These are phyloP conservation scores for Akabosia matsudoensis DNA, from an alignment of 1,140 invertebrate species.

Conservation along the genomic window DNA sequence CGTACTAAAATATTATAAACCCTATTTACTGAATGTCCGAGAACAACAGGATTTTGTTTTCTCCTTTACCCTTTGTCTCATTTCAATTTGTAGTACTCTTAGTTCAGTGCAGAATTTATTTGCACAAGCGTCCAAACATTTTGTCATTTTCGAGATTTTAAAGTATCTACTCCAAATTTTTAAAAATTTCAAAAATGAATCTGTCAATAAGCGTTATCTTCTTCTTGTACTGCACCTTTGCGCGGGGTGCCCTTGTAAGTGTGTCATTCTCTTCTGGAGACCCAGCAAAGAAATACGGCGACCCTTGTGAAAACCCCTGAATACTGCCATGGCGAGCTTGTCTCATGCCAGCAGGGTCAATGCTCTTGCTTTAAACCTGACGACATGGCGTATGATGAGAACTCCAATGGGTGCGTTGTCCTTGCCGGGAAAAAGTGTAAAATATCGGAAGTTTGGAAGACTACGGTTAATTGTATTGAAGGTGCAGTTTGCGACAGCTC, in stretches of 20 bases:
- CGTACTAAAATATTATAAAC: too few species aligned
- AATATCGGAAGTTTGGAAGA: constrained; percentile 19
- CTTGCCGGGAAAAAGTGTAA: constrained; percentile 24
- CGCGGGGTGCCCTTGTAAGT: neutral
- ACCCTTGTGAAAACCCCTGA: constrained; percentile 17
- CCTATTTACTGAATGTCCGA: too few species aligned
- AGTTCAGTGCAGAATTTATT: too few species aligned
- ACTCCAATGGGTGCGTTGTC: constrained; percentile 14
- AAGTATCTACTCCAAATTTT: too few species aligned
- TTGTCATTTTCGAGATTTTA: too few species aligned
- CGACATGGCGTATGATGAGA: constrained; percentile 27
- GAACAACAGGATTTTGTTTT: too few species aligned
- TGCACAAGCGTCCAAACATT: too few species aligned
- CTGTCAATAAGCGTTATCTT: neutral
- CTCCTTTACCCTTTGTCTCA: too few species aligned
- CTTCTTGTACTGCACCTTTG: neutral
- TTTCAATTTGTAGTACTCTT: too few species aligned
- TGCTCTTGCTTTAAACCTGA: constrained; percentile 24
- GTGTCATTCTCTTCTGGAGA: neutral
- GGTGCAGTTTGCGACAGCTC: constrained; percentile 25
- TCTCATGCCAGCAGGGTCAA: constrained; percentile 18
- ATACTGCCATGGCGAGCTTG: constrained; percentile 20
- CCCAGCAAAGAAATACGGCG: constrained; percentile 27
- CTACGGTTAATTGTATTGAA: constrained; percentile 9
- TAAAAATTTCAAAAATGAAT: too few species aligned